phyloP scores from a whole-genome alignment of 2,113 vertebrate genomes.

The Archilochus colubris region DNA sequence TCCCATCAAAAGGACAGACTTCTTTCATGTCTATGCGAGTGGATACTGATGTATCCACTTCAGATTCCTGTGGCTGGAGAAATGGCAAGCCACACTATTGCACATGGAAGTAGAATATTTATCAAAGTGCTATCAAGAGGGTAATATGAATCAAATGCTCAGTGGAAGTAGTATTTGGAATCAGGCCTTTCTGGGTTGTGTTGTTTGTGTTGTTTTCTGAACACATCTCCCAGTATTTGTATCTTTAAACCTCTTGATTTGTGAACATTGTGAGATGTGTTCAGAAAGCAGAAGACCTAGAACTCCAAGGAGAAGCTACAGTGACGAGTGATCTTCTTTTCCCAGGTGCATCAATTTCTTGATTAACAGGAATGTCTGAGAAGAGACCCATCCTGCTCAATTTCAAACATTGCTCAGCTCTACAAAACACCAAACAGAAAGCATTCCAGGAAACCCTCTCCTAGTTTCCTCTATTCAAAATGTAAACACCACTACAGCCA shows the following conservation, averaged over 20 bases:
- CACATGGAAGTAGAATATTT: background rate
- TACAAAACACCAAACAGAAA: background rate
- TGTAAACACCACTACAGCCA: background rate
- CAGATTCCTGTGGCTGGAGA: background rate
- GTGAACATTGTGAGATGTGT: background rate
- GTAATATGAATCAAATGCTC: background rate
- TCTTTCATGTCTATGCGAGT: background rate
- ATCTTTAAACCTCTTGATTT: background rate
- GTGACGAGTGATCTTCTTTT: background rate
- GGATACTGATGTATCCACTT: background rate
- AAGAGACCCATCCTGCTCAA: background rate
- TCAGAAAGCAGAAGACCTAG: background rate
- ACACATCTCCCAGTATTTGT: background rate
- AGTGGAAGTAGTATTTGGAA: background rate
- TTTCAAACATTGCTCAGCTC: background rate
- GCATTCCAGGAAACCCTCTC: background rate
- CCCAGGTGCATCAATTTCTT: background rate
- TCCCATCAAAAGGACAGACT: background rate
- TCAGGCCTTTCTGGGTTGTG: background rate
- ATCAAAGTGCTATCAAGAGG: background rate
- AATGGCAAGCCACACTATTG: background rate
- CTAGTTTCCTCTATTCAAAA: background rate
- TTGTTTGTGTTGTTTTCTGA: background rate
- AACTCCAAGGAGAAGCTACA: background rate
- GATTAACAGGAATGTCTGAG: background rate